Conservation (phyloP, 2,888 invertebrate species). For the Isotomurus palustris region DNA sequence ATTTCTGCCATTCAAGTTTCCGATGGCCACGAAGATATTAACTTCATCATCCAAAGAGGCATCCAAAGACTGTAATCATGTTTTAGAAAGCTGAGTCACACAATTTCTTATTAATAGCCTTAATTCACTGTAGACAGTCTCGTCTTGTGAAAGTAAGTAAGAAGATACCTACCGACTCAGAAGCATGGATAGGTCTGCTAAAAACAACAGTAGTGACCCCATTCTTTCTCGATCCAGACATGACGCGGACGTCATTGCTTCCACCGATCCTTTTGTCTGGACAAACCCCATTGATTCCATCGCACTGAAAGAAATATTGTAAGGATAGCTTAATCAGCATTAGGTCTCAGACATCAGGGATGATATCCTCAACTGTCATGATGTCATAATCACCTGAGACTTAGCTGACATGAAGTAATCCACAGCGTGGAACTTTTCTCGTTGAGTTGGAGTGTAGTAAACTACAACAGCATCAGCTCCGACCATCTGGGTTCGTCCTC, state of each 20-base stretch:
- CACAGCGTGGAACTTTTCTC: constrained; percentile 63
- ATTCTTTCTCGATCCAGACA: constrained; percentile 70
- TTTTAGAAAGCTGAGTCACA: too few relatives aligned
- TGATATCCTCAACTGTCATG: too few relatives aligned
- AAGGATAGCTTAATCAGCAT: background rate
- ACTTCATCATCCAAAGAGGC: constrained; percentile 66
- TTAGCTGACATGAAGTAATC: constrained; percentile 80
- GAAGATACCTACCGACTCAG: constrained; percentile 13
- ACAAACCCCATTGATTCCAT: constrained; percentile 76
- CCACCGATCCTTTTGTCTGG: constrained; percentile 78
- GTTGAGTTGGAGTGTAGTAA: constrained; percentile 58
- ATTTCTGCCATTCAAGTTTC: constrained; percentile 69
- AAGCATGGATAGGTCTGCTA: constrained; percentile 68
- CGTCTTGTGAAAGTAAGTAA: constrained; percentile 60
- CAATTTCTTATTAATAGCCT: too few relatives aligned
- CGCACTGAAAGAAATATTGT: constrained; percentile 59
- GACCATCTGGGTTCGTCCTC: constrained; percentile 57
- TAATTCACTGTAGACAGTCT: constrained; percentile 53
- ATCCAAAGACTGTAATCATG: constrained; percentile 48
- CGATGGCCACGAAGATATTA: constrained; percentile 82
- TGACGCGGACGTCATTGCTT: constrained; percentile 68
- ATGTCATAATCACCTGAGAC: constrained; percentile 55
- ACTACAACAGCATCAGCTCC: constrained; percentile 81
- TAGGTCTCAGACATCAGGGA: background rate
- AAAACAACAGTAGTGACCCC: constrained; percentile 77